These are phyloP conservation scores for Heliornis fulica DNA, from an alignment of 2,113 vertebrate species.

Conservation along the genomic window DNA sequence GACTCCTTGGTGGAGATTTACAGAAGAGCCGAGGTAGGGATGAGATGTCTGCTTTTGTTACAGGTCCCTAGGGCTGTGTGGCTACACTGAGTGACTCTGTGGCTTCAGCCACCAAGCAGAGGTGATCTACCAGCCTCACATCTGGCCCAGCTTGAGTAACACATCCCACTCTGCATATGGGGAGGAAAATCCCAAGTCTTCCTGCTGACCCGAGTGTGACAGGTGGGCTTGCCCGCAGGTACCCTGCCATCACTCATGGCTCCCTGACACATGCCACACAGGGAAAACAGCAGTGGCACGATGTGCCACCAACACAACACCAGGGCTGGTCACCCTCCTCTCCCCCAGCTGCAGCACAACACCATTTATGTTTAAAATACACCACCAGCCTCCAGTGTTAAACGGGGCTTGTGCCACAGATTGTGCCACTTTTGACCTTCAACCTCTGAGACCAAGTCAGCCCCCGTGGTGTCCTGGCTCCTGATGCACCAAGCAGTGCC, in stretches of 20 bases:
- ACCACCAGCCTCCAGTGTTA: not conserved
- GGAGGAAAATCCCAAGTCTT: not conserved
- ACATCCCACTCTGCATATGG: fast-evolving
- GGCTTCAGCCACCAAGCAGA: too few relatives aligned
- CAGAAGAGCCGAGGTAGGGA: not conserved
- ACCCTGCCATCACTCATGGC: fast-evolving
- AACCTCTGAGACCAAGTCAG: not conserved
- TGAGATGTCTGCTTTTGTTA: not conserved
- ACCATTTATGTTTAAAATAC: fast-evolving
- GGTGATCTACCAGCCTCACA: not conserved
- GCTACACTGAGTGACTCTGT: too few relatives aligned
- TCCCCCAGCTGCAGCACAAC: not conserved
- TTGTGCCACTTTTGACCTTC: fast-evolving
- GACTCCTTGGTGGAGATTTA: not conserved
- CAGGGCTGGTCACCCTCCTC: not conserved
- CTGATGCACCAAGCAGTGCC: fast-evolving
- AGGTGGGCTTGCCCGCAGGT: not conserved
- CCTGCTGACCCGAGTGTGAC: fast-evolving
- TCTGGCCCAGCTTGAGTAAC: not conserved
- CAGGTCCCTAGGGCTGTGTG: too few relatives aligned
- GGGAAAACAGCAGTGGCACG: fast-evolving
- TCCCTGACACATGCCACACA: fast-evolving
- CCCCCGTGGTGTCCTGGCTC: not conserved
- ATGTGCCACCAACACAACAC: fast-evolving
- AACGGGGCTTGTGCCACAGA: not conserved